phyloP scores from a whole-genome alignment of 2,888 invertebrate genomes.

The Crematogaster levior region DNA sequence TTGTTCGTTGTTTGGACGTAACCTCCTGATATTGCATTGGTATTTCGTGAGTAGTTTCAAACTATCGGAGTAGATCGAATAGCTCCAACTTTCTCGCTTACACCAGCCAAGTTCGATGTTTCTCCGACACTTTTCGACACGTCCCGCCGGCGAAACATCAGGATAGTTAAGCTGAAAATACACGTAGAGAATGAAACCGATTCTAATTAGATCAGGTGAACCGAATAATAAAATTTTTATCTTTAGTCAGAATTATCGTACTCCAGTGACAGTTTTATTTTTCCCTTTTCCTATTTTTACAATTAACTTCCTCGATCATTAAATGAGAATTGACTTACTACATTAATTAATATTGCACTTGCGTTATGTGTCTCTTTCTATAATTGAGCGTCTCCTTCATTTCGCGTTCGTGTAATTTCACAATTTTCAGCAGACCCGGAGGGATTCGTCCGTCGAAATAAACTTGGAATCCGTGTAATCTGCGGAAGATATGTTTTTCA shows the following conservation, averaged over 20 bases:
- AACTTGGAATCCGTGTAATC: slow-evolving; percentile 33
- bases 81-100: slow-evolving; percentile 47
- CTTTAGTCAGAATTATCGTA: background rate
- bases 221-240: background rate
- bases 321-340: background rate
- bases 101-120: slow-evolving; percentile 40
- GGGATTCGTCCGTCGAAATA: background rate
- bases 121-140: slow-evolving; percentile 39
- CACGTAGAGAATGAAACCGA: slow-evolving; percentile 3
- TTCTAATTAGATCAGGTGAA: background rate
- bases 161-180: background rate
- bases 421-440: slow-evolving; percentile 8
- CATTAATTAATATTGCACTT: background rate
- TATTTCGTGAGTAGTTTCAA: slow-evolving; percentile 44
- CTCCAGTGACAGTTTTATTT: background rate
- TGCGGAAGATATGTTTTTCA: slow-evolving; percentile 49
- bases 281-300: background rate
- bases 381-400: background rate
- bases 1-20: slow-evolving; percentile 42
- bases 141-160: slow-evolving; percentile 29
- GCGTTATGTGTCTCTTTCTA: background rate
- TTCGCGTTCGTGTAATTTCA: background rate
- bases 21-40: slow-evolving; percentile 23
- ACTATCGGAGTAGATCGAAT: slow-evolving; percentile 53
- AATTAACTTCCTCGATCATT: background rate